Evolutionary conservation across 2,888 invertebrate species (phyloP).

Genomic region (Tortrix viridana): DNA sequence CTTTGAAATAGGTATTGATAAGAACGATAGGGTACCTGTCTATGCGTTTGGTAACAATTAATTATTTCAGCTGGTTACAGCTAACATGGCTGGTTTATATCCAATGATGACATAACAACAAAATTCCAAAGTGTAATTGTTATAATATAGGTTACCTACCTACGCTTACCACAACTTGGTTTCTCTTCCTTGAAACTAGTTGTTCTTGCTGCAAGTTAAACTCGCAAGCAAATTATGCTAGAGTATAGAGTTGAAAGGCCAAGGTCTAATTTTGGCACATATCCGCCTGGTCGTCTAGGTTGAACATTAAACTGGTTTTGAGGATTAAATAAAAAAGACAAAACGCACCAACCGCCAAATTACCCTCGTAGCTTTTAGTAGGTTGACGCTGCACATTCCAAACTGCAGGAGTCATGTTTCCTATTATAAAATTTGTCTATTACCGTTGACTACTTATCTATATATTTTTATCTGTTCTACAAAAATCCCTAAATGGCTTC

Average conservation of each 20-base stretch:
- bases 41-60: no score
- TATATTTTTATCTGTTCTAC: slow-evolving; percentile 57
- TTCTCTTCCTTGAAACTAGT: no score
- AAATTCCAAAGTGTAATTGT: no score
- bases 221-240: not conserved
- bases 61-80: no score
- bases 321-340: slow-evolving; percentile 20
- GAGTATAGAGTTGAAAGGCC: slow-evolving; percentile 6
- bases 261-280: slow-evolving; percentile 10
- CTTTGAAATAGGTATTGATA: no score
- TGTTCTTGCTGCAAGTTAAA: no score
- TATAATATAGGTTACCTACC: no score
- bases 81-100: no score
- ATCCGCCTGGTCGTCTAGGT: slow-evolving; percentile 9
- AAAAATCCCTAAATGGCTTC: slow-evolving; percentile 67
- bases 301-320: slow-evolving; percentile 19
- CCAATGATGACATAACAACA: no score
- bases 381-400: slow-evolving; percentile 44
- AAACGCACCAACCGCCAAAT: slow-evolving; percentile 2
- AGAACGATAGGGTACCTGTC: no score
- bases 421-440: slow-evolving; percentile 46
- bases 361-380: slow-evolving; percentile 35
- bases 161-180: no score
- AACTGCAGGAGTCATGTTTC: slow-evolving; percentile 44
- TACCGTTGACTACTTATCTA: slow-evolving; percentile 45